phyloP scores from a whole-genome alignment of 2,888 invertebrate species.

The Trissolcus japonicus region DNA sequence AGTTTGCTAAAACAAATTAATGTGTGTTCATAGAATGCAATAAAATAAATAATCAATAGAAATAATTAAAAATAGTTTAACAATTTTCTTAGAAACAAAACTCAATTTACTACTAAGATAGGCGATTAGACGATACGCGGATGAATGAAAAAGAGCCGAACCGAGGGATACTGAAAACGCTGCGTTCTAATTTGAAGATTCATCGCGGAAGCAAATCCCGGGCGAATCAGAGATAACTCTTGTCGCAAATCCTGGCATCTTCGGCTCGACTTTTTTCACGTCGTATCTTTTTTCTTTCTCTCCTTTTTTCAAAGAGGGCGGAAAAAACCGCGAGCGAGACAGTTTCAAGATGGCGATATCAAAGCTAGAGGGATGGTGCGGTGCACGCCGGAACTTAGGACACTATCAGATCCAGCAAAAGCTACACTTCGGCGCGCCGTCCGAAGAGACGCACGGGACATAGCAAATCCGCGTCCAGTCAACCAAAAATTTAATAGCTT shows the following conservation, averaged over 20 bases:
- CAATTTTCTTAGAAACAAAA: constrained; percentile 15
- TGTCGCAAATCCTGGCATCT: constrained; percentile 71
- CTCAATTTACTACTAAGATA: constrained; percentile 38
- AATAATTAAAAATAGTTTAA: background rate
- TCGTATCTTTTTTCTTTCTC: constrained; percentile 41
- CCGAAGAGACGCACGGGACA: constrained; percentile 47
- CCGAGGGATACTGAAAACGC: constrained; percentile 48
- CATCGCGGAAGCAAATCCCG: constrained; percentile 78
- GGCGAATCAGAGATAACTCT: constrained; percentile 80
- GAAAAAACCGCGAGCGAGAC: constrained; percentile 49
- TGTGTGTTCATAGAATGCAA: too few relatives aligned
- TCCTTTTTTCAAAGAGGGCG: constrained; percentile 14
- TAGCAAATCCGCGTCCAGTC: constrained; percentile 62
- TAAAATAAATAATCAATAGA: too few relatives aligned
- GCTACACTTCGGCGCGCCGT: constrained; percentile 58
- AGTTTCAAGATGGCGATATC: constrained; percentile 64
- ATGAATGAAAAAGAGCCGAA: constrained; percentile 55
- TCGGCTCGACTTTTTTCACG: constrained; percentile 57
- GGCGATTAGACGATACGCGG: constrained; percentile 40
- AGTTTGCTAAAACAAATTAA: too few relatives aligned
- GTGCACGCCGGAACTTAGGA: constrained; percentile 41
- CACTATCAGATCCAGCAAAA: constrained; percentile 57
- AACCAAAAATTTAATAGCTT: constrained; percentile 65
- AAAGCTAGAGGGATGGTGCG: constrained; percentile 23
- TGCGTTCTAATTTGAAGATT: constrained; percentile 79